Conservation (phyloP, 2,113 vertebrate species). For the Scopus umbretta region DNA sequence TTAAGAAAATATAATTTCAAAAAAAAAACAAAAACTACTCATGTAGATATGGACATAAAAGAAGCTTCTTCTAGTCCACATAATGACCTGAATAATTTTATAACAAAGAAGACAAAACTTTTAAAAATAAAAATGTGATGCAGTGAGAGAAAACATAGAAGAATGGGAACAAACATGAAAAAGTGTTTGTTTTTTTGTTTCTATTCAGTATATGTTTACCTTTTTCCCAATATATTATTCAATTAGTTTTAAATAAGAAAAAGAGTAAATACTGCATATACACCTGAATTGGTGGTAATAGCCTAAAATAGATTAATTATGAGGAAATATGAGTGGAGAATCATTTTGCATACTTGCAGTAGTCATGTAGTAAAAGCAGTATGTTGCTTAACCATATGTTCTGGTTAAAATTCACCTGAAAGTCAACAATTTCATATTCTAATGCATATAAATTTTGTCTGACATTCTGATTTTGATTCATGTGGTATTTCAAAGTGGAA, state of each 20-base stretch:
- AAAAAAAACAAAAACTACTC: not conserved
- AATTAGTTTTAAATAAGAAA: not conserved
- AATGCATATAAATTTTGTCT: not conserved
- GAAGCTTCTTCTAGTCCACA: rapidly evolving
- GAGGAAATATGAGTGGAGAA: not conserved
- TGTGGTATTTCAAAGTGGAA: not conserved
- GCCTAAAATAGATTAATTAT: not conserved
- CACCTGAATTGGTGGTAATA: not conserved
- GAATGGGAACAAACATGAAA: not conserved
- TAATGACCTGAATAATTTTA: not conserved
- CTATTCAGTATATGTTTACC: not conserved
- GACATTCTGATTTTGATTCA: not conserved
- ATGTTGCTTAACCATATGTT: not conserved
- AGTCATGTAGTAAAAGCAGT: not conserved
- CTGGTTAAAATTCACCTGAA: not conserved
- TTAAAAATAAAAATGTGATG: not conserved
- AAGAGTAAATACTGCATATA: not conserved
- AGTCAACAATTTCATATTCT: not conserved
- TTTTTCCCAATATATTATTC: not conserved
- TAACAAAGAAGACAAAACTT: not conserved
- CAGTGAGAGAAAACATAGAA: not conserved
- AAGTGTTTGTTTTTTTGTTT: rapidly evolving
- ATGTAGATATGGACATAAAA: not conserved
- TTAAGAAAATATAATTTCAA: not conserved
- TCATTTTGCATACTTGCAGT: not conserved